Conservation (phyloP, 2,888 invertebrate species). For the Thymelicus lineola region DNA sequence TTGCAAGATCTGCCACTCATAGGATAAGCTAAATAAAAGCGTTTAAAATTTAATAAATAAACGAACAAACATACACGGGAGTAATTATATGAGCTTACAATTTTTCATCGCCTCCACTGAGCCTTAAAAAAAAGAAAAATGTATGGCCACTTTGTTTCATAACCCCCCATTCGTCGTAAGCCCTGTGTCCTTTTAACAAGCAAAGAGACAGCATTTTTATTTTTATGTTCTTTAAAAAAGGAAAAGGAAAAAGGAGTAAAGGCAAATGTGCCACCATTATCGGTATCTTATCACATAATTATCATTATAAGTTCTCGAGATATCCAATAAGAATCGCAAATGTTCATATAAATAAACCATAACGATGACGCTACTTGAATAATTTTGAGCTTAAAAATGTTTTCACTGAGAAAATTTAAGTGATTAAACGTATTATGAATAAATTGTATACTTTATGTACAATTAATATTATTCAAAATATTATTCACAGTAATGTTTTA, state of each 20-base stretch:
- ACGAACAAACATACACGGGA: too few species aligned
- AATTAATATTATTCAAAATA: too few species aligned
- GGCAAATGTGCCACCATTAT: neutral
- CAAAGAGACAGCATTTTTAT: neutral
- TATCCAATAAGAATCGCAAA: neutral
- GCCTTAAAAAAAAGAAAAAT: too few species aligned
- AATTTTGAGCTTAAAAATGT: neutral
- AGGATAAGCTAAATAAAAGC: too few species aligned
- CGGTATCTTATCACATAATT: constrained; percentile 1
- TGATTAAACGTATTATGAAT: neutral
- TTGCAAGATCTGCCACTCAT: too few species aligned
- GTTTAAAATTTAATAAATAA: too few species aligned
- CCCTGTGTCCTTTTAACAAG: neutral
- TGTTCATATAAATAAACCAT: neutral
- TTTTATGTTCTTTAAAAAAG: neutral
- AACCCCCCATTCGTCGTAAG: too few species aligned
- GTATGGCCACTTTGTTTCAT: neutral
- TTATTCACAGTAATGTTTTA: too few species aligned
- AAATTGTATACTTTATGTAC: too few species aligned
- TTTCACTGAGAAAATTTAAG: neutral
- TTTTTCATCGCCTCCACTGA: too few species aligned
- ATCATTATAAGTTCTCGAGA: neutral
- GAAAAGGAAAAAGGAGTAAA: neutral
- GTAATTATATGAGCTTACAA: too few species aligned
- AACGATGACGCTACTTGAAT: neutral